Evolutionary conservation across 1,140 invertebrate species (phyloP).

Genomic region (Apis florea): DNA sequence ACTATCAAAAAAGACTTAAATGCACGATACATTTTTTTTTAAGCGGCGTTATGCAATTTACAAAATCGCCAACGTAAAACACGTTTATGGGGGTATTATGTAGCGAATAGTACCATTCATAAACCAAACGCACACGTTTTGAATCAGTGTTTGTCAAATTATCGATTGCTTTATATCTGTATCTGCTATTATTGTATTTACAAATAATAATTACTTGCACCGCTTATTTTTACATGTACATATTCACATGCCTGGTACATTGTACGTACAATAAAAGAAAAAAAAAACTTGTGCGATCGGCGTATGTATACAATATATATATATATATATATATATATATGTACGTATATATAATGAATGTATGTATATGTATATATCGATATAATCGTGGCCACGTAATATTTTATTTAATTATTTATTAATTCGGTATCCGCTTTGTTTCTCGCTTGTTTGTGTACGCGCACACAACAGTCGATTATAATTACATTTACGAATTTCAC

Average conservation of each 20-base stretch:
- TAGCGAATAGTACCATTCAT: background rate
- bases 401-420: conserved; percentile 1
- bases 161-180: conserved; percentile 27
- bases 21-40: background rate
- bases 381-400: conserved; percentile 46
- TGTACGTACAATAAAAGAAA: conserved; percentile 52
- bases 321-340: conserved; percentile 8
- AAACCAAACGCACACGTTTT: background rate
- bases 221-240: conserved; percentile 38
- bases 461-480: conserved; percentile 23
- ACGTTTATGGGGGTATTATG: background rate
- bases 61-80: background rate
- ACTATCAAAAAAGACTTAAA: conserved; percentile 2
- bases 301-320: conserved; percentile 51
- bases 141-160: conserved; percentile 17
- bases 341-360: conserved; percentile 3
- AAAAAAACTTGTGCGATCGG: conserved; percentile 63
- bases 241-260: conserved; percentile 44
- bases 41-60: background rate
- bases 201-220: conserved; percentile 53
- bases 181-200: conserved; percentile 46
- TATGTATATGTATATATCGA: conserved; percentile 15
- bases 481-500: conserved; percentile 35
- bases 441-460: conserved; percentile 17
- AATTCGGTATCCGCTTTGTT: conserved; percentile 35